Base-by-base conservation (phyloP, 2,113 vertebrate species). In the Hydrolagus affinis region DNA sequence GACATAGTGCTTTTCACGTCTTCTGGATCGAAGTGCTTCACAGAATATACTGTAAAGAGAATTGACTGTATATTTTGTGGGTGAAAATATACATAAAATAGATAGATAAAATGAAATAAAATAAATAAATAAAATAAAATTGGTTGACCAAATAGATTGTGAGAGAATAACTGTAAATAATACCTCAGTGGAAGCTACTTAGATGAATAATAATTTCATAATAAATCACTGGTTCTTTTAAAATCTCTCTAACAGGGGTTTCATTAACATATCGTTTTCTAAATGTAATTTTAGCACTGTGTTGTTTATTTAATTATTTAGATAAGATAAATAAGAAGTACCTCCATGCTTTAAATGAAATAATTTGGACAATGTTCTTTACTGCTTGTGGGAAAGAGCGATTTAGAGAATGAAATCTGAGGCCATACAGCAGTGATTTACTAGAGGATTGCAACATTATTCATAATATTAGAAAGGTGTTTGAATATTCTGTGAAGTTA, bases 401-500 rank as follows among this genome's bases (percentile, higher is more conserved):
- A 44, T 44, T 44, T 44, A 44, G 44, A 57, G 73, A 76, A 56
- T 17, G 12, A 76, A 76, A 44, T 76, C 73, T 57, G 17, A 44
- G 3, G 2, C 12, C 19, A 59, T 77, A 28, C 10, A 59, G 14
- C 3, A 12, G 12, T 77, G 56, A n/a, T 25, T 8, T 44, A 77
- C 19, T 77, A 21, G 23, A 77, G 19, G 75, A 14, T 23, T 28
- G 17, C 1, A 6, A 57, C 21, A 21, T 10, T 77, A 60, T 60
- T 23, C 15, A 11, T 59, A 21, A 78, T 60, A 11, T 60, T 44
- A 56, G 56, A 11, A 56, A 75, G 17, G 32, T 57, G 19, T 75
- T 75, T 60, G 15, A 78, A 57, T 21, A 23, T 23, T 44, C 57
- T 78, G 75, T 78, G 75, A 78, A 60, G 60, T 78, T 78, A 78